Percentiles rank a stretch among this genome's conserved stretches.
Conservation (phyloP, 2,113 vertebrate species). For the Chaenogobius annularis region DNA sequence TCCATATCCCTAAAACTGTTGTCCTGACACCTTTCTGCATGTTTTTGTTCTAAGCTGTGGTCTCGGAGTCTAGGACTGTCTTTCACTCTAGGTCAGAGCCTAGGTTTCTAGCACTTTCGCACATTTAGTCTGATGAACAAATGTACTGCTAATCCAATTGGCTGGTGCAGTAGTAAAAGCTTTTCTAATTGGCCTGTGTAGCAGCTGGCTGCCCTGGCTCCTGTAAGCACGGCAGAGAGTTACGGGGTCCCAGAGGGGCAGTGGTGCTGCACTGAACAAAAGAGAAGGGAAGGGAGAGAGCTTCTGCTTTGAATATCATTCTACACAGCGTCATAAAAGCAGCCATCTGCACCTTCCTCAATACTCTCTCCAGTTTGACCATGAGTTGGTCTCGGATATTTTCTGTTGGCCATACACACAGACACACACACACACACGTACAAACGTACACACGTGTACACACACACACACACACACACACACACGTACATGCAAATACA, state of each 20-base stretch:
- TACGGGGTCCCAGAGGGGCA: slow-evolving; percentile 57
- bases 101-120: slow-evolving; percentile 63
- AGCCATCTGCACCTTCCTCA: slow-evolving; percentile 47
- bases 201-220: slow-evolving; percentile 57
- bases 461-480: too few species aligned
- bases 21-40: slow-evolving; percentile 17
- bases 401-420: slow-evolving; percentile 23
- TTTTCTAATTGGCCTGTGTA: slow-evolving; percentile 62
- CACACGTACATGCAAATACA: slow-evolving; percentile 20
- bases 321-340: slow-evolving; percentile 29
- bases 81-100: slow-evolving; percentile 15
- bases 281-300: slow-evolving; percentile 30
- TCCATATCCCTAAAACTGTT: neutral
- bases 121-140: slow-evolving; percentile 65
- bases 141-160: slow-evolving; percentile 69
- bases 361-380: slow-evolving; percentile 43
- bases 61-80: slow-evolving; percentile 3
- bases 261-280: slow-evolving; percentile 47
- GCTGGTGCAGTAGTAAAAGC: slow-evolving; percentile 68
- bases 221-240: slow-evolving; percentile 62
- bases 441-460: too few species aligned
- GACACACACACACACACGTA: neutral
- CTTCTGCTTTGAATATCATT: slow-evolving; percentile 54
- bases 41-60: slow-evolving; percentile 40
- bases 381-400: slow-evolving; percentile 29